Conservation (phyloP, 2,888 invertebrate species). For the Lepidochitona cinerea region DNA sequence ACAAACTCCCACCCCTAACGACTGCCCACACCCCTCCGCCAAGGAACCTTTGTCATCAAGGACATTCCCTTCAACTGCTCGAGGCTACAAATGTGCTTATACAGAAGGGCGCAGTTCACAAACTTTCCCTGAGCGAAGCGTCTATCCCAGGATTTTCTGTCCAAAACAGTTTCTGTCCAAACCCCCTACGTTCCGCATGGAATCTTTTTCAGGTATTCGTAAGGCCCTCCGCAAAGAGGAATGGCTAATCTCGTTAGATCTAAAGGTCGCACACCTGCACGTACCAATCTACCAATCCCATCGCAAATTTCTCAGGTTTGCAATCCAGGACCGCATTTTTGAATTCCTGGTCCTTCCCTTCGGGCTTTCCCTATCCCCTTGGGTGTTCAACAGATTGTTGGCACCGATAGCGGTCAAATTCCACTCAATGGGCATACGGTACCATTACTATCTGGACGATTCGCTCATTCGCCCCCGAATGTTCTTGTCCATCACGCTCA, state of each 20-base stretch:
- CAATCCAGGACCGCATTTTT: neutral
- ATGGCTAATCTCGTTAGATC: neutral
- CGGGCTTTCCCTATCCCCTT: neutral
- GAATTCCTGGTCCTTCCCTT: neutral
- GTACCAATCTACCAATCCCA: too few species aligned
- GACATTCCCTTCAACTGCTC: too few species aligned
- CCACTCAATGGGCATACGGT: neutral
- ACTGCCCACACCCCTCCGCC: too few species aligned
- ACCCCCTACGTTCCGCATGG: neutral
- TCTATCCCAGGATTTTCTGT: too few species aligned
- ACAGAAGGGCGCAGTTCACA: too few species aligned
- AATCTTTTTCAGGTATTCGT: neutral
- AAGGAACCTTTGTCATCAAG: too few species aligned
- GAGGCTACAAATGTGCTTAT: too few species aligned
- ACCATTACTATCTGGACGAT: neutral
- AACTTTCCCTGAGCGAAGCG: too few species aligned
- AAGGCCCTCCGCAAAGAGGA: neutral
- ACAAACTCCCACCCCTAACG: too few species aligned
- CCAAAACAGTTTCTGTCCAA: too few species aligned
- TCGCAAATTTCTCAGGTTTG: neutral
- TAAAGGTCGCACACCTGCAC: neutral
- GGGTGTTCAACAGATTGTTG: neutral
- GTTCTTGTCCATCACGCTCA: too few species aligned
- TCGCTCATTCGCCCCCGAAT: neutral
- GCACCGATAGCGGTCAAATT: neutral